These are phyloP conservation scores for Poecilia picta DNA, from an alignment of 2,797 vertebrate genomes.

Conservation along the genomic window DNA sequence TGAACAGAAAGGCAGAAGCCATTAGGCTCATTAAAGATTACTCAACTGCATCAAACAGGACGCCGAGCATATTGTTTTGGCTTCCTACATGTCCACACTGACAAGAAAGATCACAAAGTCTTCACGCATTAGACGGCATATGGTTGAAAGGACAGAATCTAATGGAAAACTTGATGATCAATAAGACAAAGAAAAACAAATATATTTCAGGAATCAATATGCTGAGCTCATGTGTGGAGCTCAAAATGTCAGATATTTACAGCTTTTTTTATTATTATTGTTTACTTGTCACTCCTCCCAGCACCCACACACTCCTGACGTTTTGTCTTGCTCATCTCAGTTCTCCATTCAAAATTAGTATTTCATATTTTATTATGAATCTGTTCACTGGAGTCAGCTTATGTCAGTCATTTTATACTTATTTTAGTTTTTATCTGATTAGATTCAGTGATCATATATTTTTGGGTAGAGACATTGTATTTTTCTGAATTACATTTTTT, in stretches of 20 bases:
- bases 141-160: slow-evolving; percentile 28
- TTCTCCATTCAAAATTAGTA: background rate
- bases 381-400: background rate
- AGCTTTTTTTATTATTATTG: background rate
- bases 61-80: slow-evolving; percentile 10
- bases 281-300: background rate
- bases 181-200: slow-evolving; percentile 9
- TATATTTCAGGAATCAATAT: background rate
- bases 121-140: slow-evolving; percentile 12
- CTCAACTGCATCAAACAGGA: slow-evolving; percentile 13
- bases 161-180: slow-evolving; percentile 33
- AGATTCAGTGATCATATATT: background rate
- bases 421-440: background rate
- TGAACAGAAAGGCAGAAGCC: slow-evolving; percentile 28
- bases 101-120: slow-evolving; percentile 16
- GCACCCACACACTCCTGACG: background rate
- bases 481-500: no score
- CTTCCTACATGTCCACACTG: slow-evolving; percentile 1
- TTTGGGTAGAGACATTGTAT: background rate
- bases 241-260: background rate
- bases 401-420: background rate
- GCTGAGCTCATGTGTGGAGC: background rate
- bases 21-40: slow-evolving; percentile 47
- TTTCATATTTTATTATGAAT: background rate
- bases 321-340: background rate